Evolutionary conservation across 2,888 invertebrate genomes (phyloP), one percentile per base, ranked within the genome.

Genomic region (Napeogenes sylphis): DNA sequence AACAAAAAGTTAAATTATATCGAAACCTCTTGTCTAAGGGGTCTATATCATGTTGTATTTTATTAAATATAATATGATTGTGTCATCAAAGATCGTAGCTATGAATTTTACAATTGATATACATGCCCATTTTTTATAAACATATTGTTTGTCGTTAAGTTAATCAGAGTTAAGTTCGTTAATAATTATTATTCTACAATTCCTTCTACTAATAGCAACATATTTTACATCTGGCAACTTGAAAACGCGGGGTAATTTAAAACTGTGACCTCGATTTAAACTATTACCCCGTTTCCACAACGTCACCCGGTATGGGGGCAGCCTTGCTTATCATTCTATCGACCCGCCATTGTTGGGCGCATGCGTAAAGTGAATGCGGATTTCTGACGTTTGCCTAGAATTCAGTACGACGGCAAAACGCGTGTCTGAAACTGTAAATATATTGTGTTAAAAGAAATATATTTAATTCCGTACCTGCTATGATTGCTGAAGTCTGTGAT

Each of bases 241-340:
- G 45, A 65, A 66, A 82, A 73, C 82, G 87, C 88, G 87, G 82
- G 85, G 71, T 73, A 79, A 83, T 83, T 79, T 75, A 77, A 86
- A 79, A 67, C 70, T 68, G 78, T 86, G 87, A 86, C 87, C 87
- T 86, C 85, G 82, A 80, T 87, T 78, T 76, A 73, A 74, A 68
- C 75, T 75, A 77, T 82, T 82, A 87, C 84, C 87, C 87, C 80
- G 82, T 83, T 85, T 77, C 70, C 73, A 81, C 83, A 84, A 83
- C 82, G 82, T 81, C 83, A 81, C 80, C 77, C 77, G 73, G 74
- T 77, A 84, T 84, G 84, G 78, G 83, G 83, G 85, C 81, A 85
- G 81, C 81, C 84, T 82, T 83, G 71, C 75, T 84, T 87, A 86
- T 85, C 85, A 80, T 74, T 67, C 76, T 87, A 87, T 87, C 87